Conservation (phyloP, 2,888 invertebrate species). For the Epirrhoe tristata region DNA sequence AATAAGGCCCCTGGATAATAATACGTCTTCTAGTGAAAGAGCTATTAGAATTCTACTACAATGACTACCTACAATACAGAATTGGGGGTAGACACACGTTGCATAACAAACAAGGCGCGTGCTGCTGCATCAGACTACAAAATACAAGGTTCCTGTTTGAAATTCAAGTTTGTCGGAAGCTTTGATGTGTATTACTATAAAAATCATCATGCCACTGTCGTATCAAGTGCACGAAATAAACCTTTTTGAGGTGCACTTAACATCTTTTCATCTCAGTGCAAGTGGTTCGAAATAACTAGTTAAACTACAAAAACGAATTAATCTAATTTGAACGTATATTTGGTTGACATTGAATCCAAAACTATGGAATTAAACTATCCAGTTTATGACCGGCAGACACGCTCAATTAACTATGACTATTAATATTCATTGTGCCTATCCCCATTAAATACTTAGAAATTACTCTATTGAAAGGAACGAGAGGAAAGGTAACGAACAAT, state of each 20-base stretch:
- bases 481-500: conserved; percentile 55
- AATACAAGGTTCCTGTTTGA: conserved; percentile 5
- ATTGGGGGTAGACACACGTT: background rate
- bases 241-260: no score
- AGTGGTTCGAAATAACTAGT: no score
- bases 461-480: conserved; percentile 51
- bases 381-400: background rate
- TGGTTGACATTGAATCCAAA: no score
- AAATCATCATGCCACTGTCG: no score
- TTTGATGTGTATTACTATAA: background rate
- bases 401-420: background rate
- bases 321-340: no score
- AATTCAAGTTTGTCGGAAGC: conserved; percentile 3
- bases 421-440: conserved; percentile 30
- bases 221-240: no score
- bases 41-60: no score
- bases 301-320: no score
- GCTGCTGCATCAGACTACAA: conserved; percentile 27
- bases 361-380: background rate
- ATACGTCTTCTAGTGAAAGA: no score
- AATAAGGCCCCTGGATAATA: no score
- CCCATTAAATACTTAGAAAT: conserved; percentile 48
- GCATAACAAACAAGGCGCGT: conserved; percentile 36
- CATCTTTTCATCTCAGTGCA: no score
- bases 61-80: background rate